phyloP scores from a whole-genome alignment of 2,888 invertebrate genomes.

The Gymnoscelis rufifasciata region DNA sequence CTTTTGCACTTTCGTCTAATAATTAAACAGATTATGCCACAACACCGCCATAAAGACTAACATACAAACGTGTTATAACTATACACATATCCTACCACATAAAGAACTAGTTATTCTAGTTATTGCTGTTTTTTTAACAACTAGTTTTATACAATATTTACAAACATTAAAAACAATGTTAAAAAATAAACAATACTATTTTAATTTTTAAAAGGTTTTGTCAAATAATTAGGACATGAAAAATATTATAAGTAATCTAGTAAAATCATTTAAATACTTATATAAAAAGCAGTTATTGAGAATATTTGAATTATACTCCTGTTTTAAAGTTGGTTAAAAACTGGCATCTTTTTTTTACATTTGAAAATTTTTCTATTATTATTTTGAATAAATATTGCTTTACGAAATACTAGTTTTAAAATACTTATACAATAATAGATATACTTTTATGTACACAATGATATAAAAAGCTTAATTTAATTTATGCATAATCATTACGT shows the following conservation, averaged over 20 bases:
- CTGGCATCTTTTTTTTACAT: too few relatives aligned
- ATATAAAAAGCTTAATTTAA: conserved; percentile 34
- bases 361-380: too few relatives aligned
- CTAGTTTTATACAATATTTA: conserved; percentile 24
- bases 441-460: conserved; percentile 29
- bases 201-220: too few relatives aligned
- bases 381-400: too few relatives aligned
- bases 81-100: conserved; percentile 25
- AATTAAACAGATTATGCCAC: conserved; percentile 23
- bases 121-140: conserved; percentile 28
- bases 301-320: too few relatives aligned
- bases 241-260: too few relatives aligned
- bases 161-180: neutral
- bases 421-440: conserved; percentile 23
- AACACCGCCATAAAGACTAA: conserved; percentile 25
- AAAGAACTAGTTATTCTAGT: conserved; percentile 31
- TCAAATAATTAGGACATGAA: too few relatives aligned
- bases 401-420: conserved; percentile 1
- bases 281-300: too few relatives aligned
- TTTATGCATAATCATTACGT: conserved; percentile 58
- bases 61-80: conserved; percentile 20
- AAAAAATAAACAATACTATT: too few relatives aligned
- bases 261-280: too few relatives aligned
- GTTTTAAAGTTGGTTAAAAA: too few relatives aligned
- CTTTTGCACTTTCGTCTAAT: conserved; percentile 16